Conservation (phyloP, 2,888 invertebrate genomes). For the Oligia strigilis region DNA sequence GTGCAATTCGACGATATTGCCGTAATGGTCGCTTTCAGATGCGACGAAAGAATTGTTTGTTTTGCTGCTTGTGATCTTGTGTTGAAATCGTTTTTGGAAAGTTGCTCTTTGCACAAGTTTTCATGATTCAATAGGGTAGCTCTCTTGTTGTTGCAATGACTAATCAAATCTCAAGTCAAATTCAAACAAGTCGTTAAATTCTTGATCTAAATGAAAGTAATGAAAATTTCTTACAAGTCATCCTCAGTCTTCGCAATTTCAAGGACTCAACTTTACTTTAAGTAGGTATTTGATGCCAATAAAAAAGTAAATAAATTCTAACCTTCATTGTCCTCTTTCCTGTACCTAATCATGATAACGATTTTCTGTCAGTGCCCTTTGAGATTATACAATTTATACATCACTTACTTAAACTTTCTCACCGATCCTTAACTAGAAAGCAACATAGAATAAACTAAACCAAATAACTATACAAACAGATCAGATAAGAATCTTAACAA, state of each 20-base stretch:
- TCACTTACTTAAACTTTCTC: not conserved
- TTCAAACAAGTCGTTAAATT: not conserved
- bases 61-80: conserved; percentile 1
- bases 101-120: not conserved
- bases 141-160: not conserved
- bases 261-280: not conserved
- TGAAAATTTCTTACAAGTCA: not conserved
- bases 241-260: not conserved
- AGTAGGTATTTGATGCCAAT: not conserved
- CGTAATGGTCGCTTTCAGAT: conserved; percentile 2
- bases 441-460: not conserved
- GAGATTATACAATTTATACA: not conserved
- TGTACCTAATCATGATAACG: not conserved
- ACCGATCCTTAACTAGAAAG: not conserved
- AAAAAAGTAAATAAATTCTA: not conserved
- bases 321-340: not conserved
- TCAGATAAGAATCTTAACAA: conserved; percentile 36
- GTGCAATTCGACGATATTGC: conserved; percentile 22
- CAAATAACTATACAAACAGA: conserved; percentile 14
- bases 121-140: not conserved
- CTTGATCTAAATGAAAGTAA: not conserved
- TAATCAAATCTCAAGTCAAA: not conserved
- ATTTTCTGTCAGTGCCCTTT: not conserved
- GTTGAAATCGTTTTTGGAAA: not conserved
- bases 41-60: conserved; percentile 4